Evolutionary conservation across 2,797 vertebrate species (phyloP).

Genomic region (Remorina albescens): DNA sequence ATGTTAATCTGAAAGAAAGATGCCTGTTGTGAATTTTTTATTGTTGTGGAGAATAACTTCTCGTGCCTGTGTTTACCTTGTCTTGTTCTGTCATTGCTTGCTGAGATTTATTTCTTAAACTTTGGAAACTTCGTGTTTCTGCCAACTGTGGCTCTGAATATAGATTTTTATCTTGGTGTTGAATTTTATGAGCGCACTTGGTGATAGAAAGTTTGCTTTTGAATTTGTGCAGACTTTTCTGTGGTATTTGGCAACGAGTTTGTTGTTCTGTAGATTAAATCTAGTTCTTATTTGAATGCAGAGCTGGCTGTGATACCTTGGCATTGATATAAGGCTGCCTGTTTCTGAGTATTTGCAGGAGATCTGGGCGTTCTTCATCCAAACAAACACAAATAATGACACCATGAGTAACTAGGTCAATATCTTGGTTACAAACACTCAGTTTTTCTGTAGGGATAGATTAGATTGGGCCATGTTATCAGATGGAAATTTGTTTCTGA

Average conservation of each 20-base stretch:
- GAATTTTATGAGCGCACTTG: constrained; percentile 18
- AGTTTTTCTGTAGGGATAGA: constrained; percentile 7
- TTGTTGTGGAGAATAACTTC: constrained; percentile 50
- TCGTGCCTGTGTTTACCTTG: constrained; percentile 41
- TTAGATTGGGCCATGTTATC: constrained; percentile 14
- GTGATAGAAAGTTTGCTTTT: constrained; percentile 47
- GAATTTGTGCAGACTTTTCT: constrained; percentile 53
- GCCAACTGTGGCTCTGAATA: constrained; percentile 44
- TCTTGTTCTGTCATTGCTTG: constrained; percentile 27
- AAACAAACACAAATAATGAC: constrained; percentile 29
- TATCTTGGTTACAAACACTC: constrained; percentile 28
- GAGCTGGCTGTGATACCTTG: constrained; percentile 33
- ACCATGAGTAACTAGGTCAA: constrained; percentile 6
- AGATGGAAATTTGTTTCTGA: constrained; percentile 3
- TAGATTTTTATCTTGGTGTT: constrained; percentile 49
- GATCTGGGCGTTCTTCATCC: constrained; percentile 35
- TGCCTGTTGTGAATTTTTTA: constrained; percentile 56
- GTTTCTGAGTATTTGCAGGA: constrained; percentile 34
- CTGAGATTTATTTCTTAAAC: constrained; percentile 47
- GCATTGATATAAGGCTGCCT: constrained; percentile 39
- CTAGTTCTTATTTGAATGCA: constrained; percentile 45
- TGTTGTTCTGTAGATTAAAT: constrained; percentile 70
- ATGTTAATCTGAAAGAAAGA: constrained; percentile 71
- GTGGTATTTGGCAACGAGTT: constrained; percentile 69
- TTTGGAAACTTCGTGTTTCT: constrained; percentile 51